Evolutionary conservation across 2,113 vertebrate genomes (phyloP).

Genomic region (Leptocoma aspasia): DNA sequence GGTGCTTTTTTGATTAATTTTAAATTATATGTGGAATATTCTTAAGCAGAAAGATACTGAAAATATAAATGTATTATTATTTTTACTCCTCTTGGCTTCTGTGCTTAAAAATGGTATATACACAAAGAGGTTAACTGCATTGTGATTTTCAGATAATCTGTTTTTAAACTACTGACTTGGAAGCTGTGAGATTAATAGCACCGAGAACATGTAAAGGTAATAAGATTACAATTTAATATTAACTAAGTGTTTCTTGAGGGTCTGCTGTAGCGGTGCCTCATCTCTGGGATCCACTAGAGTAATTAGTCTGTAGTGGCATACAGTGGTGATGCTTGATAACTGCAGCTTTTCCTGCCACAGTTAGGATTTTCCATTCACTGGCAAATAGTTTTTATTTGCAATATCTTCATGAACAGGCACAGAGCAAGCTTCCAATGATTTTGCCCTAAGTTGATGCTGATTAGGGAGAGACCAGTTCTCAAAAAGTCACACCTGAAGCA

Average conservation of each 20-base stretch:
- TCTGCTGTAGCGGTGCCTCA: background rate
- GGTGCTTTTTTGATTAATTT: background rate
- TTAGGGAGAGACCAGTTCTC: background rate
- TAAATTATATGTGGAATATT: background rate
- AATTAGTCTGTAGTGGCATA: conserved; percentile 52
- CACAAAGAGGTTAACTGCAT: background rate
- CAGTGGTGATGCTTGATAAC: conserved; percentile 16
- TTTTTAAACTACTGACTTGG: conserved; percentile 22
- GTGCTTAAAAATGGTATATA: background rate
- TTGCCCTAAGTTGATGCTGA: background rate
- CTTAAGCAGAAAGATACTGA: background rate
- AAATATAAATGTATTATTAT: background rate
- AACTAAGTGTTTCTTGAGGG: conserved; percentile 12
- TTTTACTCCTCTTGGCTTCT: background rate
- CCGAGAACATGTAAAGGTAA: conserved; percentile 10
- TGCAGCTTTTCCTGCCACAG: background rate
- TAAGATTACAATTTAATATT: conserved; percentile 37
- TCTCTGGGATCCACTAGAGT: background rate
- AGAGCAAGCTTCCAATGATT: background rate
- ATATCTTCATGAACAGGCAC: background rate
- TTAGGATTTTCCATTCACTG: background rate
- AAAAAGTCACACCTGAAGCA: background rate
- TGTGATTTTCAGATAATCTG: background rate
- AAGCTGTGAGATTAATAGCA: conserved; percentile 38
- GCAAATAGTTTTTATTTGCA: background rate